Base-by-base conservation (phyloP, 2,888 invertebrate species). In the Nomada flava region DNA sequence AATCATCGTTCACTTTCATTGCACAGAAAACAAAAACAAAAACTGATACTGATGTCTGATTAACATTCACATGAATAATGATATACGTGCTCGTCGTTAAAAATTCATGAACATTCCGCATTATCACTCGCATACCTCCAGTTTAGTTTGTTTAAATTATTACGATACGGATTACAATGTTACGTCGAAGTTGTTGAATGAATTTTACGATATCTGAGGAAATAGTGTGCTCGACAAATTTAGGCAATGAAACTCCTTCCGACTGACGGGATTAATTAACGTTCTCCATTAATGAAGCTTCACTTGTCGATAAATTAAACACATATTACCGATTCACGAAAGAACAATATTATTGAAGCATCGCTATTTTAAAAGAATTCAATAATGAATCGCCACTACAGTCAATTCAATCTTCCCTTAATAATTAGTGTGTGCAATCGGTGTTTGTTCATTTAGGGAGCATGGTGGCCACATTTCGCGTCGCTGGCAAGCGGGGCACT, bases 31-130 rank as follows among this genome's bases (percentile, higher is more conserved):
- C n/a, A 26, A 29, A n/a, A 26, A 26, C 7, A 3, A 42, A 42
- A n/a, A 11, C 18, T 3, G 75, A 5, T 69, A 62, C 62, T 15
- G 50, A 52, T 60, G 44, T 2, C 2, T 3, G 60, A 18, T 70
- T 53, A 15, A 20, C 9, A 18, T 55, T n/a, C 0, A 11, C 18
- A 13, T 5, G 26, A 13, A 50, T n/a, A 74, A 74, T 59, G 29
- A 7, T 18, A 67, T 29, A n/a, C 50, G 47, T 18, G 26, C 36
- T 4, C 42, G 36, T 44, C 26, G 70, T 70, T 52, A 76, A 64
- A 72, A 26, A 26, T 53, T 63, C 50, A 26, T 53, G 72, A 52
- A 64, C 52, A n/a, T n/a, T n/a, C n/a, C n/a, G n/a, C n/a, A n/a
- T n/a, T n/a, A n/a, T n/a, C 20, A 36, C 11, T 1, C 50, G 18